A percentile compares a stretch with the other conserved stretches of the same genome.
phyloP scores from a whole-genome alignment of 2,888 invertebrate species.

The Endotricha flammealis region DNA sequence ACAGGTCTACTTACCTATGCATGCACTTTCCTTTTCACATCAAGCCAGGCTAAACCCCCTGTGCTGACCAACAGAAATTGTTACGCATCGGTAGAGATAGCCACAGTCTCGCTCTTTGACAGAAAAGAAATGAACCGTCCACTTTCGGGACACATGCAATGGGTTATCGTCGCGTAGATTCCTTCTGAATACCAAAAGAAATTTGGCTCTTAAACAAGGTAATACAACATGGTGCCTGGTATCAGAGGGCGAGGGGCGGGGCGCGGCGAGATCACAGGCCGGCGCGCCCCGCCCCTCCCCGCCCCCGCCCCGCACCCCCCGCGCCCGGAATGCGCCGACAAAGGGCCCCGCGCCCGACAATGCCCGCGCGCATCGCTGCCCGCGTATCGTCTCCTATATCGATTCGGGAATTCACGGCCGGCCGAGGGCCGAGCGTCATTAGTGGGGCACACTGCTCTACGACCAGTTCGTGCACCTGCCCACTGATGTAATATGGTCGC shows the following conservation, averaged over 20 bases:
- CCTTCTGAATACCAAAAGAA: neutral
- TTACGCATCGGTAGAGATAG: too few relatives aligned
- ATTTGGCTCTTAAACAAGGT: neutral
- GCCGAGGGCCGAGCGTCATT: slow-evolving; percentile 5
- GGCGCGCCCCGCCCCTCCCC: slow-evolving; percentile 11
- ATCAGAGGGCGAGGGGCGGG: slow-evolving; percentile 13
- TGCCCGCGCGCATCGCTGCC: slow-evolving; percentile 7
- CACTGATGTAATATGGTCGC: too few relatives aligned
- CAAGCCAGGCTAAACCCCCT: too few relatives aligned
- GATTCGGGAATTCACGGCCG: slow-evolving; percentile 1
- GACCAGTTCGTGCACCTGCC: too few relatives aligned
- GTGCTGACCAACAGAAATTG: too few relatives aligned
- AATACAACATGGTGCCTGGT: neutral
- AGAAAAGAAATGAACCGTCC: too few relatives aligned
- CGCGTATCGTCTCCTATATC: slow-evolving; percentile 3
- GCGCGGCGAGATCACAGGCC: slow-evolving; percentile 18
- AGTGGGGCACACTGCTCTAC: slow-evolving; percentile 3
- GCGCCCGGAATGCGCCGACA: slow-evolving; percentile 25
- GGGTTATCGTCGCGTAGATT: too few relatives aligned
- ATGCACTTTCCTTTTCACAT: too few relatives aligned
- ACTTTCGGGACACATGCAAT: too few relatives aligned
- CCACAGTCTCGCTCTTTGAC: too few relatives aligned
- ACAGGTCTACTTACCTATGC: too few relatives aligned
- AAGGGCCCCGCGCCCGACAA: slow-evolving; percentile 23
- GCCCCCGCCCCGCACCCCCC: slow-evolving; percentile 18